Percentiles rank a stretch among this genome's conserved stretches.
Conservation (phyloP, 35 echinoderm and acorn worm genomes). For the Acanthaster planci region DNA sequence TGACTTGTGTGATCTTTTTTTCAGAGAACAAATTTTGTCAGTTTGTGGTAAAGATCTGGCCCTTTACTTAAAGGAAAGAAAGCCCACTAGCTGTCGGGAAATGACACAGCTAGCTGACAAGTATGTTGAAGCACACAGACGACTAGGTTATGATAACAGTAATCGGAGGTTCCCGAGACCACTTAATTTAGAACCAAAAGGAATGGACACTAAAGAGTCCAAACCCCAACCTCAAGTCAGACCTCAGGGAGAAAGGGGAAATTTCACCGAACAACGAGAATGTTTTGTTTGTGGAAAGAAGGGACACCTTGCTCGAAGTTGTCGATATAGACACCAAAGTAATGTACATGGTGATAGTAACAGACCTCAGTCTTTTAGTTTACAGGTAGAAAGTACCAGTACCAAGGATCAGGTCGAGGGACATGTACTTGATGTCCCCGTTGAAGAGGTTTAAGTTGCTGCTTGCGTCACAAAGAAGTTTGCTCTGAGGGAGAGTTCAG, state of each 20-base stretch:
- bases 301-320: neutral
- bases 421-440: neutral
- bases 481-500: neutral
- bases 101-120: slow-evolving; percentile 51
- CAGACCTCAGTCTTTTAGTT: neutral
- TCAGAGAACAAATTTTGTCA: slow-evolving; percentile 63
- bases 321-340: neutral
- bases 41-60: slow-evolving; percentile 44
- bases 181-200: neutral
- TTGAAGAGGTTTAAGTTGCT: neutral
- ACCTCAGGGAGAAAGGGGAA: neutral
- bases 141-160: neutral
- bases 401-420: neutral
- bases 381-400: neutral
- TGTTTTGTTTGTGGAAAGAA: slow-evolving; percentile 17
- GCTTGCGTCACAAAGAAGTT: slow-evolving; percentile 8
- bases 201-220: neutral
- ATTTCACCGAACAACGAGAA: neutral
- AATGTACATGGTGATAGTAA: neutral
- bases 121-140: slow-evolving; percentile 53
- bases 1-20: slow-evolving; percentile 44
- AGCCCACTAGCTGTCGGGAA: slow-evolving; percentile 28
- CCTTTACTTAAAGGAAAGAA: slow-evolving; percentile 57
- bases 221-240: neutral
- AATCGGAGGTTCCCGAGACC: neutral